A percentile compares a stretch with the other conserved stretches of the same genome.
Evolutionary conservation across 2,113 vertebrate species (phyloP).

Genomic region (Triplophysa dalaica): DNA sequence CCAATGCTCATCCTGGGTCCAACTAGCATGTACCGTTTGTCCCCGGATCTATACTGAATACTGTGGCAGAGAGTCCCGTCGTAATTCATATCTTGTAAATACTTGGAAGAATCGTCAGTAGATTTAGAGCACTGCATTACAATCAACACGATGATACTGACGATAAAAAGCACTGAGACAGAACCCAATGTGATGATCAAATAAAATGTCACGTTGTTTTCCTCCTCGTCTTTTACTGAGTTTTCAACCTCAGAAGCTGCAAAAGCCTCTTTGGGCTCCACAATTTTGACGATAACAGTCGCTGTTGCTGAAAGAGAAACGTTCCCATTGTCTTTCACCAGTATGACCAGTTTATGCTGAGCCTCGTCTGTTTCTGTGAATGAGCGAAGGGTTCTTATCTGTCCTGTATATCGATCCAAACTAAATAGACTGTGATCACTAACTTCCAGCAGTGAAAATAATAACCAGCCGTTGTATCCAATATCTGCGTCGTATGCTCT

Average conservation of each 20-base stretch:
- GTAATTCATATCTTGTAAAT: constrained; percentile 51
- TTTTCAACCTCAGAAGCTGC: constrained; percentile 39
- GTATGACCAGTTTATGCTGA: constrained; percentile 57
- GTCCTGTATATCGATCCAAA: constrained; percentile 58
- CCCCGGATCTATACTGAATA: constrained; percentile 58
- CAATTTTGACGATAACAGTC: constrained; percentile 52
- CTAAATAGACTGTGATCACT: constrained; percentile 58
- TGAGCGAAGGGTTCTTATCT: constrained; percentile 57
- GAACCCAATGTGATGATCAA: constrained; percentile 49
- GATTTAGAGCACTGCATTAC: constrained; percentile 52
- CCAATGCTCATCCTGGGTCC: constrained; percentile 56
- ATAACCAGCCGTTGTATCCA: constrained; percentile 60
- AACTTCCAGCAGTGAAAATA: constrained; percentile 52
- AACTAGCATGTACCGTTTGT: constrained; percentile 59
- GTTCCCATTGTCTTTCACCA: constrained; percentile 62
- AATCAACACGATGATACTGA: constrained; percentile 53
- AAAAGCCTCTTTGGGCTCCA: constrained; percentile 55
- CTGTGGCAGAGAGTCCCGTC: constrained; percentile 57
- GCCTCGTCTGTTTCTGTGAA: constrained; percentile 57
- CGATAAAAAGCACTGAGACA: constrained; percentile 53
- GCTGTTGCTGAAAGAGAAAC: constrained; percentile 57
- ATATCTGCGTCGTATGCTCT: constrained; percentile 62
- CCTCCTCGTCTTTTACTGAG: neutral
- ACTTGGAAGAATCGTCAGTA: constrained; percentile 46
- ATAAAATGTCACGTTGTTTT: constrained; percentile 51